Conservation (phyloP, 1,140 invertebrate species). For the Pemphigus obesinymphae region DNA sequence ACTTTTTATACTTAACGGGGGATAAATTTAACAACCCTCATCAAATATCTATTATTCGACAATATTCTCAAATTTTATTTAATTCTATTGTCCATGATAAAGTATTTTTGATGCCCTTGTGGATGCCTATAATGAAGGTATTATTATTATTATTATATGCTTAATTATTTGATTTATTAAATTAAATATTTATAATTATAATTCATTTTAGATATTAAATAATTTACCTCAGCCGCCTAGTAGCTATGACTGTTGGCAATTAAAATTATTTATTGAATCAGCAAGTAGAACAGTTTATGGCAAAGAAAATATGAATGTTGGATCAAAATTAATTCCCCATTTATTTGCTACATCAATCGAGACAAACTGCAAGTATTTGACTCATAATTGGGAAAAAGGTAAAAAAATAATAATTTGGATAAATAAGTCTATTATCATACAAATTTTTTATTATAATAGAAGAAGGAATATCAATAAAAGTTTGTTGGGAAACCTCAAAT, state of each 20-base stretch:
- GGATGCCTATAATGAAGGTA: constrained; percentile 66
- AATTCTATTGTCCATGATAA: constrained; percentile 84
- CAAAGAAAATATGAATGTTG: constrained; percentile 44
- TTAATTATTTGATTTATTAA: neutral
- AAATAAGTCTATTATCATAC: neutral
- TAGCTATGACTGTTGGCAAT: constrained; percentile 27
- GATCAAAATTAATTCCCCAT: constrained; percentile 43
- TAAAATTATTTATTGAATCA: constrained; percentile 43
- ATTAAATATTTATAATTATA: neutral
- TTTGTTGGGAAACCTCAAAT: constrained; percentile 5
- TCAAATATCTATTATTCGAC: constrained; percentile 59
- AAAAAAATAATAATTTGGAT: neutral
- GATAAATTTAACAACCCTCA: constrained; percentile 1
- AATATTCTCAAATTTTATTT: constrained; percentile 71
- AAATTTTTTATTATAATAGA: neutral
- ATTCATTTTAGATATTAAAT: neutral
- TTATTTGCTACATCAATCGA: constrained; percentile 50
- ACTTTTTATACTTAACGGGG: constrained; percentile 55
- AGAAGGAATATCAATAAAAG: neutral
- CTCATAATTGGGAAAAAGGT: constrained; percentile 4
- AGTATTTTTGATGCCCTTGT: constrained; percentile 69
- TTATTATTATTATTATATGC: too few relatives aligned
- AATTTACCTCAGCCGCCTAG: constrained; percentile 37
- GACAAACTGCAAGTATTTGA: constrained; percentile 45
- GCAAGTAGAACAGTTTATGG: constrained; percentile 45